Base-by-base conservation (phyloP, 1,140 invertebrate genomes). In the Microplitis mediator region DNA sequence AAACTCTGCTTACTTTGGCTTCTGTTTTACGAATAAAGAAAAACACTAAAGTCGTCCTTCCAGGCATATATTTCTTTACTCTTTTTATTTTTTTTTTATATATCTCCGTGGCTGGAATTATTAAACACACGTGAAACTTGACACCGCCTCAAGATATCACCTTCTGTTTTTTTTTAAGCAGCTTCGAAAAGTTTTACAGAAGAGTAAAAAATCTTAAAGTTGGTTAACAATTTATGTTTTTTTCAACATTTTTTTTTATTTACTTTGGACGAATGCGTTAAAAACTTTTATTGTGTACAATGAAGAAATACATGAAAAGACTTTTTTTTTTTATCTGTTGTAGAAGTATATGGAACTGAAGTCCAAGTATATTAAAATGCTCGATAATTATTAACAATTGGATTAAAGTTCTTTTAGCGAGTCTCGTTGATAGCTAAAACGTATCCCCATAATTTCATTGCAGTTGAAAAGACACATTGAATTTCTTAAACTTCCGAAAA, bases 391-490 rank as follows among this genome's bases (percentile, higher is more conserved):
- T 84, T 76, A 16, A 81, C 85, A 3, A 90, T 79, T 9, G 90
- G 89, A 80, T 90, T 85, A 74, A 91, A 91, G 45, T 88, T 84
- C 73, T 84, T 87, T 76, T 90, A 87, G 72, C 90, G 88, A 45
- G 84, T 87, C 11, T 84, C 83, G 71, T 90, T 90, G 4, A 77
- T 71, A n/a, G 89, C 88, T 58, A 81, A 79, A 9, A 84, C 82
- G 73, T 95, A 96, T 14, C 94, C 94, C 94, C 94, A 95, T 50
- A 93, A 80, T 65, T 89, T 87, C 93, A 96, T 94, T 0, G 94
- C 93, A 74, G 91, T 87, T 63, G 86, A 86, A 80, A 95, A 96
- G 0, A 80, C 81, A 51, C 79, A 77, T 82, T 91, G 89, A 76
- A 93, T 91, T 73, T 89, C 87, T n/a, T 90, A 88, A 31, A 94